Percentiles rank a stretch among this genome's conserved stretches.
Conservation (phyloP, 1,140 invertebrate genomes). For the Nylanderia fulva region DNA sequence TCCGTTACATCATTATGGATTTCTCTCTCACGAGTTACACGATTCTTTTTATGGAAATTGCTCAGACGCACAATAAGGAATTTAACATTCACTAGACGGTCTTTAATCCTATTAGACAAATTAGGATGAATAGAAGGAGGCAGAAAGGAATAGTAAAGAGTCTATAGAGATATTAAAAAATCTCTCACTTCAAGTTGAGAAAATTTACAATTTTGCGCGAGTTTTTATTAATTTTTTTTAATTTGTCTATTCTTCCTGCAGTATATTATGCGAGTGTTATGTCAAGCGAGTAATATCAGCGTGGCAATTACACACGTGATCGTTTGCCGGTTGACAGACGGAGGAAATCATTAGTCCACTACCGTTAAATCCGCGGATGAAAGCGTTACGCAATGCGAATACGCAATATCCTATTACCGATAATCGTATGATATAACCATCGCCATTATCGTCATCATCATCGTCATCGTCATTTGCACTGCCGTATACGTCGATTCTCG, state of each 20-base stretch:
- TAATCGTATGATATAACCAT: not conserved
- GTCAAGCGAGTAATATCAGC: slow-evolving; percentile 39
- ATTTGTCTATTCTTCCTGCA: not conserved
- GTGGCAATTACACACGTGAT: slow-evolving; percentile 36
- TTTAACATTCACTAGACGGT: not conserved
- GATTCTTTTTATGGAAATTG: slow-evolving; percentile 47
- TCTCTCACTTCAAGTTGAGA: not conserved
- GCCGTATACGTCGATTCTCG: not conserved
- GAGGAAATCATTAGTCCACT: slow-evolving; percentile 22
- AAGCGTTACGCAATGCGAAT: slow-evolving; percentile 49
- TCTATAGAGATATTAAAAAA: not conserved
- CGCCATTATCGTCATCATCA: slow-evolving; percentile 4
- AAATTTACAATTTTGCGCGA: not conserved
- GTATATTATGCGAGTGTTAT: slow-evolving; percentile 10
- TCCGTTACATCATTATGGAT: slow-evolving; percentile 62
- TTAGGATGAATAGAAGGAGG: not conserved
- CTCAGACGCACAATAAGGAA: not conserved
- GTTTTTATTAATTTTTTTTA: not conserved
- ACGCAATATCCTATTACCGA: slow-evolving; percentile 33
- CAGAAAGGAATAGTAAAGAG: not conserved
- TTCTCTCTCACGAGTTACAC: slow-evolving; percentile 48
- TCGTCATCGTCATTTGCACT: not conserved
- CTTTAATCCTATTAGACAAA: slow-evolving; percentile 33
- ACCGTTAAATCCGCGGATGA: slow-evolving; percentile 29
- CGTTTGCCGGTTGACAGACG: slow-evolving; percentile 46